Evolutionary conservation across 1,140 invertebrate genomes (phyloP), one percentile per base, ranked within the genome.

Genomic region (Hydropsyche tenuis): DNA sequence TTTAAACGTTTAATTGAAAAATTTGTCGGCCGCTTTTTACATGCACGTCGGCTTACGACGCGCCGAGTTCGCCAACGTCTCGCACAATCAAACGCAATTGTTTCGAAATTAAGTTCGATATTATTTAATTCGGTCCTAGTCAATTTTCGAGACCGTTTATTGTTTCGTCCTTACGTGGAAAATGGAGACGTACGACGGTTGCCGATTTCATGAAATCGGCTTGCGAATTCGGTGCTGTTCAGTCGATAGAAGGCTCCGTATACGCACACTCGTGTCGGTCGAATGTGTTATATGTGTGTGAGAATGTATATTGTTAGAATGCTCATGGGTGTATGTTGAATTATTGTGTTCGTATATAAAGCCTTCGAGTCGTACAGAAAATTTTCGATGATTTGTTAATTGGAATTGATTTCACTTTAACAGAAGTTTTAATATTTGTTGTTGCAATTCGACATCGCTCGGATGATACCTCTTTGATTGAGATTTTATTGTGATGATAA

Each of bases 391-490:
- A 37, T 37, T 37, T 51, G 20, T 5, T 20, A 5, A 4, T 51
- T 51, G 48, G 48, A 51, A 51, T 51, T 51, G 48, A 51, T 51
- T 51, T 51, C 20, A 14, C 48, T 51, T 51, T 20, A 51, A 5
- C 20, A n/a, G 20, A 63, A 25, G 60, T 30, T 63, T 27, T 25
- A 30, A 60, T 60, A 60, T 60, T 53, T 46, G 16, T 46, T 53
- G 16, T 18, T 53, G 16, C n/a, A 53, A 53, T 20, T 37, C 30
- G 30, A 53, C n/a, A n/a, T n/a, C n/a, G n/a, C n/a, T 53, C 9
- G 9, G 18, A 53, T 18, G 6, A 18, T 53, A 53, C 48, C 48
- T 53, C 48, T 53, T 53, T 53, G 48, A 53, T 53, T 53, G 20
- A 53, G 18, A 18, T 18, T 18, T 20, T 20, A 53, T 53, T 53